Evolutionary conservation across 2,113 vertebrate species (phyloP).

Genomic region (Pachycephala philippinensis): DNA sequence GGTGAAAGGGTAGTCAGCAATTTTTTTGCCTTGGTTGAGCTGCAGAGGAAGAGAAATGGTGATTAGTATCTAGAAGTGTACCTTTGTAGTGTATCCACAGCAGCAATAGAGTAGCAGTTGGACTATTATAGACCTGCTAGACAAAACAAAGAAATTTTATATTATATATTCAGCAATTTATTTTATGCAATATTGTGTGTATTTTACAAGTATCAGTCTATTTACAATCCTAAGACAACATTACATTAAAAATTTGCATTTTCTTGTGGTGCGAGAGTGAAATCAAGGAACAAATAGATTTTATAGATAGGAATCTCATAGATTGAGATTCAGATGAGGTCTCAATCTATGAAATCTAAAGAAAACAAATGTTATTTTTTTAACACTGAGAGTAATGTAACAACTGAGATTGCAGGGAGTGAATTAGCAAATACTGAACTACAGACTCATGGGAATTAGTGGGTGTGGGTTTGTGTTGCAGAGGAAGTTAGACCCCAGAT

Average conservation of each 20-base stretch:
- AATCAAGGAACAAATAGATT: background rate
- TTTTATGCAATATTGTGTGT: background rate
- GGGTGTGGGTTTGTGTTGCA: background rate
- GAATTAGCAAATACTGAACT: background rate
- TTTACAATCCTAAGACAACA: background rate
- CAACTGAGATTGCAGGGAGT: background rate
- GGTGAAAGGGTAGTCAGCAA: background rate
- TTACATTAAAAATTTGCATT: background rate
- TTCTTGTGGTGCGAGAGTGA: background rate
- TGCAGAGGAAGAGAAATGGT: background rate
- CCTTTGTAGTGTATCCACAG: background rate
- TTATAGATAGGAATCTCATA: background rate
- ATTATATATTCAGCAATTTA: background rate
- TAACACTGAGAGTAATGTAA: background rate
- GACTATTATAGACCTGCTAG: background rate
- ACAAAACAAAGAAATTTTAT: background rate
- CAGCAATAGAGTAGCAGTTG: background rate
- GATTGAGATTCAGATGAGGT: background rate
- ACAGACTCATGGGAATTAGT: background rate
- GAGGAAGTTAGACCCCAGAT: conserved; percentile 1
- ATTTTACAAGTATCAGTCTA: background rate
- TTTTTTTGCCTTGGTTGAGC: background rate
- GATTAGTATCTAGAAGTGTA: background rate
- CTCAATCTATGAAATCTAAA: background rate
- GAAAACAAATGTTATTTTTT: background rate